Evolutionary conservation across 2,888 invertebrate species (phyloP).

Genomic region (Protonemura montana): DNA sequence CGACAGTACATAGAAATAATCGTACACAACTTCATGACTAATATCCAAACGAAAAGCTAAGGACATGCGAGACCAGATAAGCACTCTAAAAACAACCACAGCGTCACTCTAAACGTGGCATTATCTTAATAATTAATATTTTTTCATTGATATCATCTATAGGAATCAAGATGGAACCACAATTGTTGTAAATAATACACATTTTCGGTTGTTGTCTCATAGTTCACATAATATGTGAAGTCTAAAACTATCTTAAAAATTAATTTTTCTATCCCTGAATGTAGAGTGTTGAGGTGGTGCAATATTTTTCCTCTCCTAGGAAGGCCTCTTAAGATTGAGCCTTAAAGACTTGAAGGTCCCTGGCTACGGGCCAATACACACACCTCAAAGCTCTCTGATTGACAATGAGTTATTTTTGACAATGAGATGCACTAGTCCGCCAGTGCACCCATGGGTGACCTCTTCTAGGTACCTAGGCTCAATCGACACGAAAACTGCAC

Average conservation of each 20-base stretch:
- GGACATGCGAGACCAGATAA: slow-evolving; percentile 4
- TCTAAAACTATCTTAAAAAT: slow-evolving; percentile 46
- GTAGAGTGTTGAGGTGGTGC: slow-evolving; percentile 48
- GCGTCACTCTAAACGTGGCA: slow-evolving; percentile 20
- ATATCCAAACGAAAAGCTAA: slow-evolving; percentile 1
- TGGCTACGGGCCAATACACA: slow-evolving; percentile 48
- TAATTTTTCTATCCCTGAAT: slow-evolving; percentile 50
- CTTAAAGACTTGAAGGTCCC: slow-evolving; percentile 53
- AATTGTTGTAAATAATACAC: slow-evolving; percentile 48
- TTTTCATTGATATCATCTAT: slow-evolving; percentile 43
- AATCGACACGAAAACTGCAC: background rate
- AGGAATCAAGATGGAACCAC: slow-evolving; percentile 13
- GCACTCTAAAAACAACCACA: background rate
- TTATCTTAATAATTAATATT: slow-evolving; percentile 43
- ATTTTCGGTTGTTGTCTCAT: slow-evolving; percentile 41
- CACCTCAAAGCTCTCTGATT: slow-evolving; percentile 46
- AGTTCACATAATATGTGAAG: slow-evolving; percentile 45
- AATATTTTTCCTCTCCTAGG: slow-evolving; percentile 51
- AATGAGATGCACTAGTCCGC: background rate
- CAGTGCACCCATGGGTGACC: background rate
- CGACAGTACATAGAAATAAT: background rate
- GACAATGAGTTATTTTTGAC: slow-evolving; percentile 51
- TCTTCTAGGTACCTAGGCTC: background rate
- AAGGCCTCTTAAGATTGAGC: slow-evolving; percentile 55
- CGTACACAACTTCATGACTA: background rate